Conservation (phyloP, 2,797 vertebrate genomes). For the Gymnoscopelus microlampas region DNA sequence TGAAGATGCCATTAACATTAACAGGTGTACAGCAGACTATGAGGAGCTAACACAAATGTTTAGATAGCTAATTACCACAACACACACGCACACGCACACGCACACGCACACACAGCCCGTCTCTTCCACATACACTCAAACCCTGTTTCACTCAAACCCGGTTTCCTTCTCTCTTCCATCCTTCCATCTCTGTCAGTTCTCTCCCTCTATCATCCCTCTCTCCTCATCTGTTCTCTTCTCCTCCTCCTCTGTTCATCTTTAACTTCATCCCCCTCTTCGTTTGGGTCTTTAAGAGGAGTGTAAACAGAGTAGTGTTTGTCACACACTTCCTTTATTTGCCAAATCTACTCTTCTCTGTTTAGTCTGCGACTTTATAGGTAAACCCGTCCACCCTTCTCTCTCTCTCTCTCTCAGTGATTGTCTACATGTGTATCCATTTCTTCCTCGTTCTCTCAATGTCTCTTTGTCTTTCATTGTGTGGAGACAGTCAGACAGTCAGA, state of each 20-base stretch:
- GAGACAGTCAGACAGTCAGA: not conserved
- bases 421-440: constrained; percentile 2
- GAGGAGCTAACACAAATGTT: constrained; percentile 57
- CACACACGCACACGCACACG: not conserved
- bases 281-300: constrained; percentile 22
- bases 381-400: not conserved
- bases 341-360: constrained; percentile 30
- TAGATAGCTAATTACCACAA: constrained; percentile 64
- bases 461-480: not conserved
- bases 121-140: not conserved
- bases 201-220: not conserved
- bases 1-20: constrained; percentile 61
- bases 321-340: constrained; percentile 46
- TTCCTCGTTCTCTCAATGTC: not conserved
- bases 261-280: not conserved
- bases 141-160: not conserved
- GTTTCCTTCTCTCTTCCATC: not conserved
- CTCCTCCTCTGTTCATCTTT: no score
- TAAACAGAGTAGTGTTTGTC: constrained; percentile 48
- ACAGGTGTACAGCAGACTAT: constrained; percentile 60
- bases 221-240: not conserved
- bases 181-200: not conserved
- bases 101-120: no score
- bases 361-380: constrained; percentile 30
- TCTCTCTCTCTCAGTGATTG: constrained; percentile 17